These are phyloP conservation scores for Xestia c-nigrum DNA, from an alignment of 2,888 invertebrate genomes.

Conservation along the genomic window DNA sequence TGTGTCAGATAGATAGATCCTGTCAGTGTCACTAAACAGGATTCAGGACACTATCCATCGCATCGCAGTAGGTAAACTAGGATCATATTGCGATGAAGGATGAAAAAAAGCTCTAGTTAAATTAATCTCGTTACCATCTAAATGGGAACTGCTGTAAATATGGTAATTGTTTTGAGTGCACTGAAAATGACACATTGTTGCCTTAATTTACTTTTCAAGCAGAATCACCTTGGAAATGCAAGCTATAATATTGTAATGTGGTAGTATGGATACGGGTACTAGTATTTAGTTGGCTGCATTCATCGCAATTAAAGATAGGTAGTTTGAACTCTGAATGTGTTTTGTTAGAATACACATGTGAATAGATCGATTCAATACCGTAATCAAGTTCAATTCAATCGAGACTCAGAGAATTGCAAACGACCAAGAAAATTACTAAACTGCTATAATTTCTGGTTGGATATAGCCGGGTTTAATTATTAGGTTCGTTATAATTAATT, in stretches of 20 bases:
- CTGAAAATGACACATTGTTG: constrained; percentile 14
- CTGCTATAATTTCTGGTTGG: constrained; percentile 11
- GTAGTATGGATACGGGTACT: background rate
- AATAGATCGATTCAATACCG: constrained; percentile 3
- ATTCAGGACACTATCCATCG: too few relatives aligned
- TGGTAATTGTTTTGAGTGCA: constrained; percentile 14
- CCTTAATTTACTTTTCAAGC: background rate
- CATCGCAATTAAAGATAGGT: background rate
- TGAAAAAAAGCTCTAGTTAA: background rate
- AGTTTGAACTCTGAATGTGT: constrained; percentile 12
- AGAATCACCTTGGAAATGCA: background rate
- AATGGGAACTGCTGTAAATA: background rate
- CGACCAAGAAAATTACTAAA: background rate
- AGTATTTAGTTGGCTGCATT: background rate
- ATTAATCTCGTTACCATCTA: background rate
- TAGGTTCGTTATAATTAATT: constrained; percentile 5
- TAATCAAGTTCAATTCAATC: constrained; percentile 7
- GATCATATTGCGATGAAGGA: background rate
- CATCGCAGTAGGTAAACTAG: background rate
- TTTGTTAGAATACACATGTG: constrained; percentile 7
- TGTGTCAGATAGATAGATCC: background rate
- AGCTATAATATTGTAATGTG: constrained; percentile 4
- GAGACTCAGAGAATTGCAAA: background rate
- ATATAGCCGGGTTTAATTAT: constrained; percentile 6
- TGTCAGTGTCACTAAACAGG: too few relatives aligned